Evolutionary conservation across 2,797 vertebrate species (phyloP).

Genomic region (Aplochiton taeniatus): DNA sequence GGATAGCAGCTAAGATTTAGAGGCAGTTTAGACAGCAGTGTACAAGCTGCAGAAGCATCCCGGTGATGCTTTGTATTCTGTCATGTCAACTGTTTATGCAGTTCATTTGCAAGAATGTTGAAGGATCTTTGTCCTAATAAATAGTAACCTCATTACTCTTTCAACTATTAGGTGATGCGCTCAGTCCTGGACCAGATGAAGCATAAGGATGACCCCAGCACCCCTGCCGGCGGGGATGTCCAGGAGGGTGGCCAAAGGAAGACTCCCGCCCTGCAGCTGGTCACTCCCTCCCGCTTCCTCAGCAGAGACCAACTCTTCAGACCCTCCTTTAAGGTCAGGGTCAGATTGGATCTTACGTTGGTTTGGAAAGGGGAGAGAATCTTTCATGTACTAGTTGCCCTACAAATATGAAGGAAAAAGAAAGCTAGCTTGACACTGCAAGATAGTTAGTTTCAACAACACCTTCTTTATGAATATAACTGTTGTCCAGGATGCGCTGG

Average conservation of each 20-base stretch:
- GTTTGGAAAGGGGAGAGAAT: background rate
- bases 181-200: slow-evolving; percentile 80
- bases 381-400: background rate
- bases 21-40: no score
- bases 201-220: slow-evolving; percentile 54
- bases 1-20: no score
- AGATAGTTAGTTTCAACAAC: no score
- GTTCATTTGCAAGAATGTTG: no score
- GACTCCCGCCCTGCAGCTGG: slow-evolving; percentile 78
- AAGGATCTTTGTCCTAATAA: no score
- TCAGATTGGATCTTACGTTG: slow-evolving; percentile 35
- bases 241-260: slow-evolving; percentile 64
- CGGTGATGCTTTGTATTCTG: no score
- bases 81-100: no score
- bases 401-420: background rate
- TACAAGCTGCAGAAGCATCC: no score
- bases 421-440: no score
- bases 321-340: slow-evolving; percentile 91
- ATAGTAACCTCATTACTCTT: no score
- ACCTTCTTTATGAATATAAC: background rate
- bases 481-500: slow-evolving; percentile 81
- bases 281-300: slow-evolving; percentile 95
- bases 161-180: slow-evolving; percentile 66
- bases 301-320: slow-evolving; percentile 92
- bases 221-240: slow-evolving; percentile 41